phyloP scores from a whole-genome alignment of 2,797 vertebrate genomes.

The Tauraco hartlaubi region DNA sequence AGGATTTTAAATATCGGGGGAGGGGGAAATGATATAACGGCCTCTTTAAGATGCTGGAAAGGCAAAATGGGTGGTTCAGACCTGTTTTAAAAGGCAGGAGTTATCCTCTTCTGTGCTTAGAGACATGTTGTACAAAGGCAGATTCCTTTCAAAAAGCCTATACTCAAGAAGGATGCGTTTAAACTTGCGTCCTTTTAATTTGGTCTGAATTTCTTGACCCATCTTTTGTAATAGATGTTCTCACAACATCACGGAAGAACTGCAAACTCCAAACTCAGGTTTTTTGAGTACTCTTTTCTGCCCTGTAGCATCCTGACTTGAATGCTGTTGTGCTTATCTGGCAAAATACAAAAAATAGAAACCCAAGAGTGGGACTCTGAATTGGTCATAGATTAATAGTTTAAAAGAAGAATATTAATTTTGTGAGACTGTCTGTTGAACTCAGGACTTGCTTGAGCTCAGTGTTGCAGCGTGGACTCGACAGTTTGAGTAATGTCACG shows the following conservation, averaged over 20 bases:
- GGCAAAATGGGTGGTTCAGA: neutral
- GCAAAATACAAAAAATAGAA: neutral
- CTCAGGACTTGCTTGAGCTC: neutral
- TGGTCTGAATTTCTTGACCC: neutral
- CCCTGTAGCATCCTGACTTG: neutral
- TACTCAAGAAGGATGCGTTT: neutral
- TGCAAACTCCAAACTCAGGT: neutral
- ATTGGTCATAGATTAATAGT: neutral
- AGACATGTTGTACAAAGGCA: neutral
- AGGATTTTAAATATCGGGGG: neutral
- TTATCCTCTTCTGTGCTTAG: neutral
- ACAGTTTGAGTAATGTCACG: neutral
- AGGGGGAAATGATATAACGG: neutral
- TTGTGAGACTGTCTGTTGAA: neutral
- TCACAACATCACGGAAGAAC: neutral
- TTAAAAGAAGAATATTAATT: neutral
- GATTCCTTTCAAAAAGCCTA: neutral
- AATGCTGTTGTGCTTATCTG: neutral
- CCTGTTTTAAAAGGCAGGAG: neutral
- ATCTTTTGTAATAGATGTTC: fast-evolving
- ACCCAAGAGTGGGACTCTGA: neutral
- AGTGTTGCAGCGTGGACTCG: neutral
- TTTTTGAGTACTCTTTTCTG: neutral
- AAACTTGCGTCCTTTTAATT: neutral
- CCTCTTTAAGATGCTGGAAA: neutral